These are phyloP conservation scores for Sebastes baramenuke DNA, from an alignment of 2,797 vertebrate genomes.

Conservation along the genomic window DNA sequence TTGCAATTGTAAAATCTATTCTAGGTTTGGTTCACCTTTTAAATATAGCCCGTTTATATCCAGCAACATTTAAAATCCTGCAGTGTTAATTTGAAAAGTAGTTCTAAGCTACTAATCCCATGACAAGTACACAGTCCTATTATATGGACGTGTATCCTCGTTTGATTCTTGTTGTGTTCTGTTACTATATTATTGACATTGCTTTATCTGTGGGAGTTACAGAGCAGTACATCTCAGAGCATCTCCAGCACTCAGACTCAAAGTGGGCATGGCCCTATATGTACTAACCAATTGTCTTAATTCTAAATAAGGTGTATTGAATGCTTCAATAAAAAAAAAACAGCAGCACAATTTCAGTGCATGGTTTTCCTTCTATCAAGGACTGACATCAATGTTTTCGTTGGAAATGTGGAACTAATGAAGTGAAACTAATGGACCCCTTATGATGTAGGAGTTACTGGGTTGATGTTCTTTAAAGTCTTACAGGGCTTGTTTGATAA, in stretches of 20 bases:
- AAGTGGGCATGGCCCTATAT: not conserved
- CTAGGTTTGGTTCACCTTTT: not conserved
- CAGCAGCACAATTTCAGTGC: not conserved
- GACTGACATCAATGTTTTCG: not conserved
- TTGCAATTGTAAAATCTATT: not conserved
- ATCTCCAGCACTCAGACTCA: not conserved
- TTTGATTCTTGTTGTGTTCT: not conserved
- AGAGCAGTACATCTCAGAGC: not conserved
- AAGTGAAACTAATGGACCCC: too few species aligned
- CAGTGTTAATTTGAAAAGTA: not conserved
- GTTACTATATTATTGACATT: not conserved
- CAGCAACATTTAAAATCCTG: not conserved
- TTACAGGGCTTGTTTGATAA: not conserved
- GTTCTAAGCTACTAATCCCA: constrained; percentile 1
- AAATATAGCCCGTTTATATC: not conserved
- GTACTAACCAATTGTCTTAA: not conserved
- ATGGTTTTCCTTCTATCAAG: not conserved
- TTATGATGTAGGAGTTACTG: not conserved
- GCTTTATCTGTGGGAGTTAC: not conserved
- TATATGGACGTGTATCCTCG: not conserved
- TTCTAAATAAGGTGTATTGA: not conserved
- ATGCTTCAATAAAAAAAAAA: not conserved
- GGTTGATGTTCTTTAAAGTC: not conserved
- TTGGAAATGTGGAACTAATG: not conserved
- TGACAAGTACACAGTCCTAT: not conserved